Base-by-base conservation (phyloP, 2,797 vertebrate genomes). In the Acanthopagrus latus region DNA sequence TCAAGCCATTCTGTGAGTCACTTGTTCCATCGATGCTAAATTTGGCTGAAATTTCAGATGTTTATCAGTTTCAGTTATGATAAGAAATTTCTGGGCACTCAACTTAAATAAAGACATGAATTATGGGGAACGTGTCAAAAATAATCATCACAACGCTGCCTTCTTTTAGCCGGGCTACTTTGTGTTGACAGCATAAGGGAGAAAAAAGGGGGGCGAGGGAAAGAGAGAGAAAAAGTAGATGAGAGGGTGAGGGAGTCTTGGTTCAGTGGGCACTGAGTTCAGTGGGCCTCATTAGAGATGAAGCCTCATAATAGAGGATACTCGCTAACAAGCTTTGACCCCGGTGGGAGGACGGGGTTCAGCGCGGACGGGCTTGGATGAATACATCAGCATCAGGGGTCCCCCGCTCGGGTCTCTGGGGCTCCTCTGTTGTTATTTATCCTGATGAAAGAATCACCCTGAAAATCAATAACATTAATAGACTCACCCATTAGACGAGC, bases 211-310 rank as follows among this genome's bases (percentile, higher is more conserved):
- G 64, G 13, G 44, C n/a, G 56, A 66, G 43, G 16, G n/a, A 68
- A 64, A 68, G 71, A 33, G 18, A 33, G 18, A 57, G 63, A 62
- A 47, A 66, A 55, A 75, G 58, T 71, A 80, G 74, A 84, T 80
- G 71, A 87, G 65, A 71, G 74, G 51, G 54, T 41, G 48, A 67
- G 78, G 25, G 60, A 67, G 76, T 80, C 59, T 73, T 80, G 86
- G 87, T 86, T 92, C 83, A 85, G 38, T 85, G 80, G 77, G 11
- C 79, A 70, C 56, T 67, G 74, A 73, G 83, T 92, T 89, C 83
- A 87, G 27, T 88, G 76, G 83, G 72, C 83, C 89, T 91, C 90
- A 92, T 92, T 93, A 92, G 83, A 85, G 84, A 66, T 47, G 75
- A 86, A 82, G 69, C 71, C 88, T 85, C 80, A 93, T 88, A 88